Base-by-base conservation (phyloP, 2,113 vertebrate species). In the Microcebus murinus region DNA sequence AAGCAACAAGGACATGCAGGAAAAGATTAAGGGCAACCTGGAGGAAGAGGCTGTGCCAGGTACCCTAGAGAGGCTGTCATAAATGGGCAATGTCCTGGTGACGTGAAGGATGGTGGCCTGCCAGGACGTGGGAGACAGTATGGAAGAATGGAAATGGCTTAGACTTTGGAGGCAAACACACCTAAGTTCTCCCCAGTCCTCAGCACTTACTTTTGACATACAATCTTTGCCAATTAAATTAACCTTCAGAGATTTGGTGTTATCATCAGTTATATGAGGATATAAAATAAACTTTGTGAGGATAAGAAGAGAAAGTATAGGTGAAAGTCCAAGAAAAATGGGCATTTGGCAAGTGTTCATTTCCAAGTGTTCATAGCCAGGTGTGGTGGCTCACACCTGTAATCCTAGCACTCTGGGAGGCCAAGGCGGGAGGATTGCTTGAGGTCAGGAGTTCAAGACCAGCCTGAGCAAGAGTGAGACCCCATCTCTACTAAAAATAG, bases 231-330 rank as follows among this genome's bases (percentile, higher is more conserved):
- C 42, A 63, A 23, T 87, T 91, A 42, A 39, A 73, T 90, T 94
- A 18, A 87, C 82, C 34, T 95, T 93, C 73, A 23, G 34, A 79
- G 45, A 3, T 77, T 63, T 52, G 14, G 9, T 71, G 27, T 48
- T 83, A 42, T 94, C 13, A 63, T 76, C 71, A 73, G 9, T 48
- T 82, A 39, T 34, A 15, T 25, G 25, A 52, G 25, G 55, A 42
- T 77, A 77, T 71, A 81, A 77, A 93, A 83, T 87, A 25, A 11
- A 20, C 21, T 90, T 87, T 36, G 50, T 39, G 48, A 92, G 65
- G 13, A 50, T 73, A 67, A 87, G 34, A 89, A 65, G 27, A 92
- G 52, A 76, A 92, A 79, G 59, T 48, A 42, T 70, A 87, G 45
- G 13, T 82, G 31, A 92, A 55, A 31, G 63, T 59, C 59, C 83